Conservation (phyloP, 92 coral and sea anemone genomes). For the Porites evermanni region DNA sequence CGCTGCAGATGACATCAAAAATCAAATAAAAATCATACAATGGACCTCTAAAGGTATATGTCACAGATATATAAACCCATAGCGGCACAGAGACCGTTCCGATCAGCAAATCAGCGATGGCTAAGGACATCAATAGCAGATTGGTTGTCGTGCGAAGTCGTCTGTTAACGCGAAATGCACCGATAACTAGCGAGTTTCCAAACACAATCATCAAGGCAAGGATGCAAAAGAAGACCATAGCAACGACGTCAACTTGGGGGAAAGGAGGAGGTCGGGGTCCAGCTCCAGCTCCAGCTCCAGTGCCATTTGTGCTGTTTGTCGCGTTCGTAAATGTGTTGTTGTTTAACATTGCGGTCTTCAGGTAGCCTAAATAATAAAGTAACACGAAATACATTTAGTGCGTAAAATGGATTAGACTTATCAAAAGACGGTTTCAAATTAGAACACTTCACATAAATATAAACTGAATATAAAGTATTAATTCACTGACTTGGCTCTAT, state of each 20-base stretch:
- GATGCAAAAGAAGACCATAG: slow-evolving; percentile 54
- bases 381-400: neutral
- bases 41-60: neutral
- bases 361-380: neutral
- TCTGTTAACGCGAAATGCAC: slow-evolving; percentile 80
- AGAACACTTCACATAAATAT: too few species aligned
- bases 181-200: slow-evolving; percentile 82
- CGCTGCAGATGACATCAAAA: slow-evolving; percentile 78
- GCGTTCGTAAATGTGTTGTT: slow-evolving; percentile 5
- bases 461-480: too few species aligned
- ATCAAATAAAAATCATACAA: slow-evolving; percentile 45
- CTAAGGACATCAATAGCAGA: slow-evolving; percentile 79
- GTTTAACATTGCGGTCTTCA: neutral
- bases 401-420: neutral
- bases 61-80: slow-evolving; percentile 50
- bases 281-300: neutral
- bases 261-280: neutral
- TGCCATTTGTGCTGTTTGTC: slow-evolving; percentile 7
- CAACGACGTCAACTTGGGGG: slow-evolving; percentile 47
- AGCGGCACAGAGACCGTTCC: slow-evolving; percentile 73
- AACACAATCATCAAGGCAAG: slow-evolving; percentile 64
- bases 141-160: slow-evolving; percentile 84
- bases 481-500: too few species aligned
- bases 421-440: too few species aligned
- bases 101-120: slow-evolving; percentile 77